Conservation (phyloP, 1,140 invertebrate species). For the Chelonus insularis region DNA sequence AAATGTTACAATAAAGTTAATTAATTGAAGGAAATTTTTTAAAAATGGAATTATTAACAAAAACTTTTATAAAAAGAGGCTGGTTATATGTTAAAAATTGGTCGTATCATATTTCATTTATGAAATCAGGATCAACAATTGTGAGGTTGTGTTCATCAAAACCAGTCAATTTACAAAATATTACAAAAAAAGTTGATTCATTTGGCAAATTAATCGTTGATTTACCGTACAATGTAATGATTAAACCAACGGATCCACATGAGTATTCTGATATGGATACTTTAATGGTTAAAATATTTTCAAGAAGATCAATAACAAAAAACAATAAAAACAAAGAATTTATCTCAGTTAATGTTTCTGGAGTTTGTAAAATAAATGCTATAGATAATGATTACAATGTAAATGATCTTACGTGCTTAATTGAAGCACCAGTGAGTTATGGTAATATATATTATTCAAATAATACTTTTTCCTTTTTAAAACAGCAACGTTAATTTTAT, state of each 20-base stretch:
- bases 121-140: no score
- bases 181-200: conserved; percentile 28
- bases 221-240: conserved; percentile 27
- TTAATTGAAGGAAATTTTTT: no score
- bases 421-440: conserved; percentile 30
- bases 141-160: conserved; percentile 6
- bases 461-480: not conserved
- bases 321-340: conserved; percentile 10
- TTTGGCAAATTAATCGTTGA: conserved; percentile 31
- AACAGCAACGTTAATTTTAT: not conserved
- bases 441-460: conserved; percentile 20
- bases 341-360: conserved; percentile 15
- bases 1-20: no score
- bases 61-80: no score
- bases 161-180: conserved; percentile 13
- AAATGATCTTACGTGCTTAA: conserved; percentile 13
- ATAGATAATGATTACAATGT: not conserved
- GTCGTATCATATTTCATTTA: no score
- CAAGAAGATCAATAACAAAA: not conserved
- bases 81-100: no score
- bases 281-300: conserved; percentile 24
- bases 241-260: conserved; percentile 29
- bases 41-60: no score
- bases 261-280: conserved; percentile 32
- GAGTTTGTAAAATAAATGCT: conserved; percentile 18